Evolutionary conservation across 1,140 invertebrate genomes (phyloP), one percentile per base, ranked within the genome.

Genomic region (Magallana gigas): DNA sequence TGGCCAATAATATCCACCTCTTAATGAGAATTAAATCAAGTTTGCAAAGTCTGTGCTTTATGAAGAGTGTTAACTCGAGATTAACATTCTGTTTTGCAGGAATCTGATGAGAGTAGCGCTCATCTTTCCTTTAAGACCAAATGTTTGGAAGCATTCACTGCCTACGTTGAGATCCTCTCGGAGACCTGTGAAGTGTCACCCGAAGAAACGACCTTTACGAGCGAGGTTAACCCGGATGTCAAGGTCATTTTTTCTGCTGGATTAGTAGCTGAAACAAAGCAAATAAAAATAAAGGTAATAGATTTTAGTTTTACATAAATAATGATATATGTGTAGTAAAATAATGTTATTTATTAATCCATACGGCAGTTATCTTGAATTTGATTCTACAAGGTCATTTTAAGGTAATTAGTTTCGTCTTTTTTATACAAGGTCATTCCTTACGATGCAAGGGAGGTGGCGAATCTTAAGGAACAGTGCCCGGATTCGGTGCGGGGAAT

Each of bases 51-150:
- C 0, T 48, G 36, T 48, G 36, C 2, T 48, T 48, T 48, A 5
- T 48, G 36, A 48, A 48, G 3, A 48, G 36, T 48, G 3, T 48
- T 48, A 4, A 48, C 36, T 48, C 36, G 0, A 48, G 36, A 4
- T 48, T 48, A 2, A 2, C 36, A 4, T 48, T 48, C 36, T 48
- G 1, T 48, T 11, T 84, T 48, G 29, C n/a, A 89, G 88, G 88
- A 89, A 57, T 76, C 85, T 1, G 36, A 60, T 81, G 85, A 81
- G 18, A 57, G 58, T 11, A 60, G 71, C n/a, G 71, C 64, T 0
- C 88, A 83, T 18, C 16, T 89, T 36, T 87, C 88, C 23, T 89
- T 89, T 76, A 87, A 87, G 58, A 87, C 62, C 29, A 82, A 64
- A 1, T 85, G 71, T 58, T 76, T 89, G 23, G 88, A 89, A n/a